Evolutionary conservation across 2,888 invertebrate species (phyloP), one percentile per base, ranked within the genome.

Genomic region (Uropetala carovei): DNA sequence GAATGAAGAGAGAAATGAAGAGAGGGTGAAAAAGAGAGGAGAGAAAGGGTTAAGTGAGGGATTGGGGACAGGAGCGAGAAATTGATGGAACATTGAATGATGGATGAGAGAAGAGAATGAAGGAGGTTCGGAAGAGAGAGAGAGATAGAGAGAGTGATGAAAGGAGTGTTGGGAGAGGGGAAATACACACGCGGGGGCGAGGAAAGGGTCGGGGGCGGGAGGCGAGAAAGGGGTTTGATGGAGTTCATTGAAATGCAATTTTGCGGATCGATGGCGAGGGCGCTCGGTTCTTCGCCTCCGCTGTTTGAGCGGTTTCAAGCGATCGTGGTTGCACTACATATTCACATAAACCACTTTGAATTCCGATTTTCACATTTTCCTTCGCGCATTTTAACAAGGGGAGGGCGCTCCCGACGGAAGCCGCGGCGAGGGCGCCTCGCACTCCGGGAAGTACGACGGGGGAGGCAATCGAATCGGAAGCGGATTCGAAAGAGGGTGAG

Each of bases 201-300:
- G 3, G 85, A 22, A 27, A 56, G 2, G 83, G 83, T 16, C 30
- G 13, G 14, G n/a, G 82, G 18, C 30, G 30, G 14, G 43, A n/a
- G 16, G 30, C 3, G 82, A 43, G 13, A 57, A 56, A 57, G 43
- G 83, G 56, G 56, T 83, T 83, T 83, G 83, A 83, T 83, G 83
- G 59, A 86, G 86, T 60, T 86, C 86, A 86, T 86, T 86, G 86
- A 86, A 86, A 86, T 86, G 86, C 86, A 86, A 86, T 86, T 86
- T 86, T 59, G 60, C 86, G 60, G 86, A 86, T 86, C 86, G 86
- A 86, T 86, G 86, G 30, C 60, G 30, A 16, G 86, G 16, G 27
- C 27, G 59, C 60, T 30, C 68, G 18, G n/a, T 64, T 64, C 64
- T 64, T n/a, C 64, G 43, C 43, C 43, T 43, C 43, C 43, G 43